A percentile compares a stretch with the other conserved stretches of the same genome.
These are phyloP conservation scores for Mus minutoides DNA, from an alignment of 2,797 vertebrate genomes.

Conservation along the genomic window DNA sequence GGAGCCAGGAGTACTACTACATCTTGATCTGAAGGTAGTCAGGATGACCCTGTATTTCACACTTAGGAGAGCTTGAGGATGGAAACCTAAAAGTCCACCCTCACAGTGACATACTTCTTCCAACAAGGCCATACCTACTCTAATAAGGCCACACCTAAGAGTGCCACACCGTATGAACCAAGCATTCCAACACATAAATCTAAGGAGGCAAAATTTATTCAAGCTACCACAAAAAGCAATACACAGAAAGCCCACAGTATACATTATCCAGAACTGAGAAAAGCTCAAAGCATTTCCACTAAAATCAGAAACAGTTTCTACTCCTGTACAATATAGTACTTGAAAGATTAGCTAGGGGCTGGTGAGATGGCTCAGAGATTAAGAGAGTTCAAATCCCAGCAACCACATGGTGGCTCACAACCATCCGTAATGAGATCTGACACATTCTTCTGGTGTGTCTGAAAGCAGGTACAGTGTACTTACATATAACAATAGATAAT, in stretches of 20 bases:
- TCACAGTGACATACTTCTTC: background rate
- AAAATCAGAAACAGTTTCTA: background rate
- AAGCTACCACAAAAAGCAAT: background rate
- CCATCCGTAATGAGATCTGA: too few species aligned
- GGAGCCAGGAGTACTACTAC: background rate
- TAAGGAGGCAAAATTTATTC: background rate
- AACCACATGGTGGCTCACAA: too few species aligned
- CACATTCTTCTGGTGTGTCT: too few species aligned
- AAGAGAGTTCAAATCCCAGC: too few species aligned
- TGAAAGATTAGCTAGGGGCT: background rate
- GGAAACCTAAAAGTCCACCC: background rate
- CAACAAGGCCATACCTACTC: background rate
- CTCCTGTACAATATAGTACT: background rate
- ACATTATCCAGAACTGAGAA: too few species aligned
- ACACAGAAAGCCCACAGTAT: background rate
- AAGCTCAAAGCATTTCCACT: background rate
- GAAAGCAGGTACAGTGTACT: too few species aligned
- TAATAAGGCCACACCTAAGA: background rate
- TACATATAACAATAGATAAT: too few species aligned
- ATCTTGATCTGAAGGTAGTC: background rate
- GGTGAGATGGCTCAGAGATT: too few species aligned
- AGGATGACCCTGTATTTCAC: background rate
- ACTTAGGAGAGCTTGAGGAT: background rate
- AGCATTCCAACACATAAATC: background rate
- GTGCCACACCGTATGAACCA: background rate